phyloP scores from a whole-genome alignment of 2,113 vertebrate species.

The Pituophis catenifer region DNA sequence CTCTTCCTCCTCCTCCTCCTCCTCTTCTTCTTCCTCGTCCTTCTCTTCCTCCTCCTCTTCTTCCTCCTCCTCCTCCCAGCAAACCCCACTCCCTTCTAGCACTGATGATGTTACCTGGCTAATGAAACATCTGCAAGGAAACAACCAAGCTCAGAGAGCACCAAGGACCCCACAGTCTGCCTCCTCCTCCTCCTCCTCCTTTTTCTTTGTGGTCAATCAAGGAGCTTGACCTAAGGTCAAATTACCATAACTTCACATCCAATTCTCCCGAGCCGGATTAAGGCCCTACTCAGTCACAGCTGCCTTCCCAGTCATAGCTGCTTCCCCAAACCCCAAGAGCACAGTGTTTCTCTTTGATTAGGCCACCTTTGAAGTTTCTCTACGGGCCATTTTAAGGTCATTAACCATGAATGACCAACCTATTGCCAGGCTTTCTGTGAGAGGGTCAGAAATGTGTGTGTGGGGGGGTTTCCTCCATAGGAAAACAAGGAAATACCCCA shows the following conservation, averaged over 20 bases:
- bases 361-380: background rate
- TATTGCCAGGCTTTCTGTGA: background rate
- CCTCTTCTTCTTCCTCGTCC: background rate
- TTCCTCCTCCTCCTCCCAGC: constrained; percentile 12
- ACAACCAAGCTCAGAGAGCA: too few relatives aligned
- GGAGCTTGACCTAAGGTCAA: background rate
- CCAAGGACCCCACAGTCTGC: too few relatives aligned
- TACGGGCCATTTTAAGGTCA: background rate
- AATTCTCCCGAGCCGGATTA: background rate
- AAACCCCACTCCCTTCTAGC: too few relatives aligned
- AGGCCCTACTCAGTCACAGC: background rate
- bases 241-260: background rate
- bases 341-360: accelerated
- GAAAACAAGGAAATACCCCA: background rate
- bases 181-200: background rate
- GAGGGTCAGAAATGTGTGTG: background rate
- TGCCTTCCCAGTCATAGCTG: too few relatives aligned
- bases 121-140: too few relatives aligned
- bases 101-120: too few relatives aligned
- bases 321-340: background rate
- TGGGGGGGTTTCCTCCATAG: background rate
- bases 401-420: background rate
- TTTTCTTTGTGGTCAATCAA: too few relatives aligned
- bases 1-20: background rate
- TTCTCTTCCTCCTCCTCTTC: constrained; percentile 2